Evolutionary conservation across 2,113 vertebrate genomes (phyloP), one percentile per base, ranked within the genome.

Genomic region (Oophaga pumilio): DNA sequence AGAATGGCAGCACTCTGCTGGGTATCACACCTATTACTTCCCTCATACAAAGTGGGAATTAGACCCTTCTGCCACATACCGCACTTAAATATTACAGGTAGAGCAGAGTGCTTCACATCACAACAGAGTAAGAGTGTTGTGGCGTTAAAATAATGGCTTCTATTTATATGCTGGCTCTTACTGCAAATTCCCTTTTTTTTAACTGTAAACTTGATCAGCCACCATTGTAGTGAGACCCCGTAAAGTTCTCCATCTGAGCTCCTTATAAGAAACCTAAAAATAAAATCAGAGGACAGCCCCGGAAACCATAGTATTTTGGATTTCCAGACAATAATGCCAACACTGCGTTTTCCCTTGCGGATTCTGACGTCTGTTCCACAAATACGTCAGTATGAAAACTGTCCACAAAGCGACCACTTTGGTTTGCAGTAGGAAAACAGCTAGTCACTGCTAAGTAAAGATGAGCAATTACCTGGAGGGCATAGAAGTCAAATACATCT

Each of bases 1-100:
- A 71, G 68, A 87, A 87, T 87, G 79, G 86, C 68, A 82, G 79
- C 80, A 82, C 78, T 82, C 86, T 87, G 86, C 86, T 87, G 86
- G 86, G 86, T 82, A 83, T 87, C 86, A 87, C 86, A 87, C 86
- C 86, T 87, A 87, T 87, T 87, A 87, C 79, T 87, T 87, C 79
- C 69, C 69, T 87, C 86, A 76, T 87, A 87, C 79, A 87, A 87
- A 87, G 86, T 87, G 86, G 86, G 86, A 87, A 87, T 87, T 82
- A 87, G 86, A 87, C 86, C 79, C 86, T 87, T 76, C 79, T 83
- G 79, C 86, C 57, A 87, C 86, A 87, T 82, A 82, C 79, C 11
- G 69, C 69, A 87, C 79, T 83, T 87, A 82, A 76, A 82, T 87
- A 87, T 76, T 82, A 87, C 86, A 87, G 86, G 79, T 87, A 83